Evolutionary conservation across 2,113 vertebrate genomes (phyloP), one percentile per base, ranked within the genome.

Genomic region (Malurus elegans): DNA sequence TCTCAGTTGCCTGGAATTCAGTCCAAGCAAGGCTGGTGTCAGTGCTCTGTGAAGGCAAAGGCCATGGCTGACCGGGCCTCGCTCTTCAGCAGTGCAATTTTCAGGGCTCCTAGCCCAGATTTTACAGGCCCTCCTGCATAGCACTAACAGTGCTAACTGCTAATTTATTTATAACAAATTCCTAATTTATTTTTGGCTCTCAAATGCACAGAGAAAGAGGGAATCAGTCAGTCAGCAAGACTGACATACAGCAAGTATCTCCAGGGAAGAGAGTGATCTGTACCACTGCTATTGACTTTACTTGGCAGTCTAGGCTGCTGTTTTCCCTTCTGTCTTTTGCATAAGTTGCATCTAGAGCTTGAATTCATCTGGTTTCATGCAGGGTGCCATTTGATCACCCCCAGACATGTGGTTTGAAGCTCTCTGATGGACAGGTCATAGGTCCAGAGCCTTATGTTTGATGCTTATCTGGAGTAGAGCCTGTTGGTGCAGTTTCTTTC

Each of bases 211-310:
- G 38, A 73, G 50, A 66, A 90, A 86, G 70, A 69, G 18, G 14
- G 34, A 90, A 92, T 64, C 79, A 86, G 64, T 94, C 92, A 91
- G 85, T 83, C 92, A 96, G 79, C 51, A 78, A 92, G 90, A 92
- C 50, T 88, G 93, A 95, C 79, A 93, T 32, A 28, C 38, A 58
- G 56, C 60, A 92, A 73, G 14, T 47, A 86, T 64, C 92, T 84
- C 70, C 66, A 92, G 82, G 86, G 75, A 93, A 95, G 67, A 74
- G 29, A 84, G 56, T n/a, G 69, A 94, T 96, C 82, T 80, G 86
- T 71, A 72, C 60, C 67, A 44, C 16, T 71, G 51, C 64, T 83
- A 17, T 31, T 91, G 86, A 76, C 67, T 95, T 88, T 8, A 44
- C 58, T 83, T 96, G 88, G 86, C 88, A 96, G 45, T 38, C 61